Base-by-base conservation (phyloP, 2,113 vertebrate species). In the Paracanthobrama guichenoti region DNA sequence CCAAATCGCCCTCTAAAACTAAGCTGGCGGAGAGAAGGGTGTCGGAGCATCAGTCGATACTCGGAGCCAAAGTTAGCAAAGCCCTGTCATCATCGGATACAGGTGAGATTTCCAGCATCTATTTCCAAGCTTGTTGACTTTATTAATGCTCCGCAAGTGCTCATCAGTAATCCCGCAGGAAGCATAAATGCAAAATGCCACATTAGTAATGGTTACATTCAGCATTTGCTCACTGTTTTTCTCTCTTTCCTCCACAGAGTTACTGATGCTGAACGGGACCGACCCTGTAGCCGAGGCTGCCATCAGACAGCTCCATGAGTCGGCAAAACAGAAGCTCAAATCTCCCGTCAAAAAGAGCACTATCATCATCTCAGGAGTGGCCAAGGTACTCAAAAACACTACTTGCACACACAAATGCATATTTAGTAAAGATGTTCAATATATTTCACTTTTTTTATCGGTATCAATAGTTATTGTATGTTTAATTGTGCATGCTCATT, bases 281-380 rank as follows among this genome's bases (percentile, higher is more conserved):
- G 98, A 99, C 88, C 98, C 97, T 0, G 98, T 99, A 88, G 98
- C 98, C 0, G 98, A 98, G 85, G 97, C 95, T 0, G 98, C 98
- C 79, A 97, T 99, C 88, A 94, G 96, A 39, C 98, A 99, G 80
- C 92, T 99, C 28, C 96, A 97, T 13, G 95, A 98, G 79, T 97
- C 98, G 3, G 97, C 98, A 0, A 97, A 94, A 90, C 96, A 97
- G 90, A 96, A 95, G 88, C 92, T 97, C 71, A 98, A 97, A 88
- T 98, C 98, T 0, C 98, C 98, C 0, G 93, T 97, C 24, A 99
- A 97, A 93, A 99, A 98, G 88, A 99, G 97, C 87, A 99, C 98
- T 64, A 95, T 99, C 91, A 97, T 99, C 91, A 99, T 99, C 93
- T 99, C 98, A 2, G 98, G 98, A 82, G 94, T 99, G 62, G 93